Conservation (phyloP, 23 tunicate genomes). For the Phallusia fumigata region DNA sequence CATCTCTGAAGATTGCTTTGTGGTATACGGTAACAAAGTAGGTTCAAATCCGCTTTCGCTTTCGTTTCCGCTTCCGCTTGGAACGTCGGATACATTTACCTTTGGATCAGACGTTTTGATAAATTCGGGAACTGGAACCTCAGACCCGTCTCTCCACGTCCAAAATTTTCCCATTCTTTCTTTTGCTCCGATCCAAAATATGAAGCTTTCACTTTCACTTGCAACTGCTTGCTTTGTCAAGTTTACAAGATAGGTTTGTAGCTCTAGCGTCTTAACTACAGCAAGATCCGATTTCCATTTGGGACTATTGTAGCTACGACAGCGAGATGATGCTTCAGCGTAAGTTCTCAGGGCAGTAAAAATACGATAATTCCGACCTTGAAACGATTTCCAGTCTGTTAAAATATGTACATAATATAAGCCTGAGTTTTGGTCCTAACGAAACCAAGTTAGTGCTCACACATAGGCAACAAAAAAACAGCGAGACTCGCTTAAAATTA, state of each 20-base stretch:
- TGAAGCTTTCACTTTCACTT: background rate
- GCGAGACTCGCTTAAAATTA: too few relatives aligned
- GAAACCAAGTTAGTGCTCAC: too few relatives aligned
- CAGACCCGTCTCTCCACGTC: background rate
- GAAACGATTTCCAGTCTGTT: background rate
- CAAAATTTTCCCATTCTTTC: background rate
- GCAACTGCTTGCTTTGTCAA: background rate
- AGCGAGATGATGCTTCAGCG: background rate
- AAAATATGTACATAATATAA: too few relatives aligned
- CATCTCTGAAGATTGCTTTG: background rate
- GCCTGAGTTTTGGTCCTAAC: too few relatives aligned
- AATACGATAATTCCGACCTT: background rate
- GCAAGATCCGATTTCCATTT: background rate
- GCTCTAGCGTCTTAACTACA: background rate
- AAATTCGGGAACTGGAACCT: background rate
- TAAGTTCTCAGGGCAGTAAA: background rate
- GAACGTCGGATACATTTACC: background rate
- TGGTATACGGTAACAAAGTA: background rate
- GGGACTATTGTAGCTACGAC: background rate
- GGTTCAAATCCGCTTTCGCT: too few relatives aligned
- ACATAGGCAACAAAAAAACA: too few relatives aligned
- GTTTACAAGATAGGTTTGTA: background rate
- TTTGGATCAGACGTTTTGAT: background rate
- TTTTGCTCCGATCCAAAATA: background rate
- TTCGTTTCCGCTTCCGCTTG: background rate